phyloP scores from a whole-genome alignment of 2,113 vertebrate genomes.

The Hucho hucho region DNA sequence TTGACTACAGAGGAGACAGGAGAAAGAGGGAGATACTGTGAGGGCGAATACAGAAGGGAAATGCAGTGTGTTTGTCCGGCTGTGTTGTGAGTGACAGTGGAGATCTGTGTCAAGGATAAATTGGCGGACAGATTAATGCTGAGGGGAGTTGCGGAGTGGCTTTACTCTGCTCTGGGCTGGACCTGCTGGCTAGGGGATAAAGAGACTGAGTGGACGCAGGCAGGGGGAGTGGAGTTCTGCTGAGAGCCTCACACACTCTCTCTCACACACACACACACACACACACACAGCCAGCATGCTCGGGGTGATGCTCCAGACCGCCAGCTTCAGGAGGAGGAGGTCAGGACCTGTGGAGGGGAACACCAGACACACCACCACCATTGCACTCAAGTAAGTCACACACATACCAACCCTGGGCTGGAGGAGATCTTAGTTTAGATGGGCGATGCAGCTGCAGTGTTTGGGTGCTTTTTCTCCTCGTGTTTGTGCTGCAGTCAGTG shows the following conservation, averaged over 20 bases:
- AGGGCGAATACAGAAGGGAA: not conserved
- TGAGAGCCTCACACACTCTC: conserved; percentile 23
- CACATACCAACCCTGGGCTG: conserved; percentile 6
- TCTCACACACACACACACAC: conserved; percentile 17
- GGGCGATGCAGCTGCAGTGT: conserved; percentile 4
- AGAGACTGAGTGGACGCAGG: conserved; percentile 33
- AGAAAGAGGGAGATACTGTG: not conserved
- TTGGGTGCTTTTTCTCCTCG: conserved; percentile 8
- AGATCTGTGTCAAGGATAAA: conserved; percentile 49
- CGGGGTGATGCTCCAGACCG: conserved; percentile 41
- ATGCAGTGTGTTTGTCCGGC: not conserved
- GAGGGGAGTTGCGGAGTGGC: conserved; percentile 41
- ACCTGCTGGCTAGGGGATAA: conserved; percentile 41
- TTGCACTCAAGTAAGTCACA: conserved; percentile 68
- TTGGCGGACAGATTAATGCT: conserved; percentile 51
- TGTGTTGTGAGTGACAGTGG: not conserved
- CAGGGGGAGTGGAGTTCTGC: conserved; percentile 15
- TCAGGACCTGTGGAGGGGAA: conserved; percentile 38
- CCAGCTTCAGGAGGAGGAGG: conserved; percentile 41
- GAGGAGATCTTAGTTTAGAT: conserved; percentile 23
- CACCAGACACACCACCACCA: conserved; percentile 44
- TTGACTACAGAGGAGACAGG: not conserved
- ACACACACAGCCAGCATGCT: conserved; percentile 4
- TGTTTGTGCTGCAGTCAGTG: conserved; percentile 31
- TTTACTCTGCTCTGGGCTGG: conserved; percentile 35